Evolutionary conservation across 2,797 vertebrate genomes (phyloP).

Genomic region (Anomalospiza imberbis): DNA sequence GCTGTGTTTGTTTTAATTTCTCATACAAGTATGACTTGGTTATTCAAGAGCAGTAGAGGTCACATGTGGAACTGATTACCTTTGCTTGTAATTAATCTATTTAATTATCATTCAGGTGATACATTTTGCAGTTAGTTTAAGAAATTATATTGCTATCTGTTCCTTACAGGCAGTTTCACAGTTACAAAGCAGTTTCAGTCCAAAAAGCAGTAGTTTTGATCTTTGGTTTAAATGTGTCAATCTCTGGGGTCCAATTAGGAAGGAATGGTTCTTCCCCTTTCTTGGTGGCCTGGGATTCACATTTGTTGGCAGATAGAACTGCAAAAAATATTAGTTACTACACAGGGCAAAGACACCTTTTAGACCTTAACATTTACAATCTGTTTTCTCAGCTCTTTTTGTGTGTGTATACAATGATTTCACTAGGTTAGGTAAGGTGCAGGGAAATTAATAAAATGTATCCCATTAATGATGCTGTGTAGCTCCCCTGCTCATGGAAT

Average conservation of each 20-base stretch:
- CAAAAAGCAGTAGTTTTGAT: not conserved
- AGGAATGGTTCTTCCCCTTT: not conserved
- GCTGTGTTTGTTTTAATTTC: not conserved
- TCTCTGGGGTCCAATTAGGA: not conserved
- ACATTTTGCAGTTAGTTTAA: not conserved
- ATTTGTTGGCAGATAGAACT: not conserved
- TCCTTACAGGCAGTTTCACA: not conserved
- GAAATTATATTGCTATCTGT: not conserved
- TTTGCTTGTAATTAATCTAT: slow-evolving; percentile 12
- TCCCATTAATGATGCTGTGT: not conserved
- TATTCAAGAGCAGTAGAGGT: not conserved
- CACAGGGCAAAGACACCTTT: not conserved
- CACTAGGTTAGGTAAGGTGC: not conserved
- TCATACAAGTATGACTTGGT: not conserved
- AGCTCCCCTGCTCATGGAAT: not conserved
- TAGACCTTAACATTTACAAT: not conserved
- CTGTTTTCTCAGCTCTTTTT: not conserved
- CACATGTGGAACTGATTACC: not conserved
- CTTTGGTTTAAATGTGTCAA: not conserved
- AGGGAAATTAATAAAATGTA: not conserved
- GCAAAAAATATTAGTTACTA: not conserved
- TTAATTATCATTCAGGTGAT: not conserved
- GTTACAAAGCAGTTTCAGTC: not conserved
- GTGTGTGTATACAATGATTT: not conserved
- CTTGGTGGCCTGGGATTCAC: not conserved